Conservation (phyloP, 2,888 invertebrate species). For the Panopea generosa region DNA sequence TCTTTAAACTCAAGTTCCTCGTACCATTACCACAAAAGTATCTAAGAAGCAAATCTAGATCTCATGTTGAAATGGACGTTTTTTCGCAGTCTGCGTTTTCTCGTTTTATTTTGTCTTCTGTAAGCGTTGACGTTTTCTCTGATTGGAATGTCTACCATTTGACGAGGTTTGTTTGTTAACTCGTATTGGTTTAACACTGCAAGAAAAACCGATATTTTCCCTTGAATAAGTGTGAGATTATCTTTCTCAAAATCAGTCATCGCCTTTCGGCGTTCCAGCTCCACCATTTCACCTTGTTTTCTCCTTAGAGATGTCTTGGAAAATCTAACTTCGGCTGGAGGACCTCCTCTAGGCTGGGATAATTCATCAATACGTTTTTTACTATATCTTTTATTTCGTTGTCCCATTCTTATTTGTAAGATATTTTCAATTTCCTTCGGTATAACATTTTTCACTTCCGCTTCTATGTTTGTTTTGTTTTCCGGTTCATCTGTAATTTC, state of each 20-base stretch:
- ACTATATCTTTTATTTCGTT: slow-evolving; percentile 35
- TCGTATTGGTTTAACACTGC: slow-evolving; percentile 56
- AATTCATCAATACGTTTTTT: slow-evolving; percentile 54
- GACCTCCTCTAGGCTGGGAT: slow-evolving; percentile 57
- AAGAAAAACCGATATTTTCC: slow-evolving; percentile 57
- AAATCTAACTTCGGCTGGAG: slow-evolving; percentile 58
- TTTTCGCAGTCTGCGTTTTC: not conserved
- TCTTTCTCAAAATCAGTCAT: slow-evolving; percentile 47
- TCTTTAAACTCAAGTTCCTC: too few species aligned
- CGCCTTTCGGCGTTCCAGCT: slow-evolving; percentile 37
- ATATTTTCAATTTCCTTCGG: slow-evolving; percentile 4
- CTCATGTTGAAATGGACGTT: not conserved
- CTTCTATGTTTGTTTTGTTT: not conserved
- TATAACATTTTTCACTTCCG: not conserved
- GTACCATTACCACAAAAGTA: too few species aligned
- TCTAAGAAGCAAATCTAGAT: too few species aligned
- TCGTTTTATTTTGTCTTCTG: not conserved
- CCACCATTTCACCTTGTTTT: slow-evolving; percentile 52
- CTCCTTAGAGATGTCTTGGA: slow-evolving; percentile 62
- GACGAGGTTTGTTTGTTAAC: slow-evolving; percentile 27
- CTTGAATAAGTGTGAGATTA: slow-evolving; percentile 53
- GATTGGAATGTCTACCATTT: slow-evolving; percentile 56
- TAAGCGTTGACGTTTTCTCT: slow-evolving; percentile 18
- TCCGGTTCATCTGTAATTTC: not conserved
- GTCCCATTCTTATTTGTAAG: slow-evolving; percentile 11